These are phyloP conservation scores for Psephotus haematonotus DNA, from an alignment of 2,113 vertebrate species.

Conservation along the genomic window DNA sequence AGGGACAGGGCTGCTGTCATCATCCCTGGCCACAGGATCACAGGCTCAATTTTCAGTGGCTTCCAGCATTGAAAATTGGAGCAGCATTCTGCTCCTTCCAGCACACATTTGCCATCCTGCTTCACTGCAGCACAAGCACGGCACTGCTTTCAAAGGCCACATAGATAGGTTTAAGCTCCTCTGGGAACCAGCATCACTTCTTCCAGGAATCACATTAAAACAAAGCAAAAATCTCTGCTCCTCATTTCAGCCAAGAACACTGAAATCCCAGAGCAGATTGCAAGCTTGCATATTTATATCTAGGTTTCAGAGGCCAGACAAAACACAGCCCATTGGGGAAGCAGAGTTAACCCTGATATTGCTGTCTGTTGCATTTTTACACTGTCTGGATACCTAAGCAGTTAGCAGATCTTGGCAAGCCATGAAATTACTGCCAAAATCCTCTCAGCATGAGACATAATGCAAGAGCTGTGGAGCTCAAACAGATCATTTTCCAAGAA, in stretches of 20 bases:
- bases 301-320: slow-evolving; percentile 50
- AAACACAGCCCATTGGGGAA: slow-evolving; percentile 33
- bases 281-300: slow-evolving; percentile 48
- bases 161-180: not conserved
- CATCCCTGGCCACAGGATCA: not conserved
- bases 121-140: not conserved
- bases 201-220: slow-evolving; percentile 36
- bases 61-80: not conserved
- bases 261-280: slow-evolving; percentile 38
- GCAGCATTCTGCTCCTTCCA: not conserved
- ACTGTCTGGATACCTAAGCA: not conserved
- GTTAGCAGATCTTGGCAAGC: not conserved
- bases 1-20: not conserved
- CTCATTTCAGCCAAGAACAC: slow-evolving; percentile 32
- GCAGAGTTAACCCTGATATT: not conserved
- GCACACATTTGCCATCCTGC: not conserved
- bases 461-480: not conserved
- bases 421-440: not conserved
- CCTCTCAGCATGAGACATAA: not conserved
- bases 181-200: not conserved
- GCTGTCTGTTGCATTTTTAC: not conserved
- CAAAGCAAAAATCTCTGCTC: slow-evolving; percentile 1
- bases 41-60: not conserved
- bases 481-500: not conserved
- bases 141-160: not conserved